These are phyloP conservation scores for Acipenser oxyrinchus DNA, from an alignment of 2,797 vertebrate genomes.

Conservation along the genomic window DNA sequence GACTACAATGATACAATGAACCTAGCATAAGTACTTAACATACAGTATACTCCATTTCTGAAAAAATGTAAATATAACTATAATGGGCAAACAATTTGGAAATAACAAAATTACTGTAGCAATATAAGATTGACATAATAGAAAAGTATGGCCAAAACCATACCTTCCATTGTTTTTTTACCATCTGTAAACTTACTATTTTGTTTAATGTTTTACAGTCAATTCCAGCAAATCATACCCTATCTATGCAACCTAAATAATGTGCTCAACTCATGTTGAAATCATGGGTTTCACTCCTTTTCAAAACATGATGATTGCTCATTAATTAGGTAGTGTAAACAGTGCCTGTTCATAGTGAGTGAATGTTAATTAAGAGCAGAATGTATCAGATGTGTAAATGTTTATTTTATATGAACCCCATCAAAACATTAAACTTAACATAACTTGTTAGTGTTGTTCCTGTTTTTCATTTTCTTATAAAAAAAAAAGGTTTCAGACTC, in stretches of 20 bases:
- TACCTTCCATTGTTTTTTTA: too few species aligned
- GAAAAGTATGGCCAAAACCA: too few species aligned
- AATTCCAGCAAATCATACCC: too few species aligned
- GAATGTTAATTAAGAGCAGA: not conserved
- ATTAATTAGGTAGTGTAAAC: not conserved
- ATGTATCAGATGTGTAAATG: not conserved
- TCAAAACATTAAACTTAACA: not conserved
- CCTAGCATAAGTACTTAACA: too few species aligned
- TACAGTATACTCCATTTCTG: too few species aligned
- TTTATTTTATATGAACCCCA: not conserved
- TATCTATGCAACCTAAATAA: too few species aligned
- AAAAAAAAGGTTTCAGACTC: conserved; percentile 39
- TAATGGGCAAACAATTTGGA: not conserved
- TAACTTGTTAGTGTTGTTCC: not conserved
- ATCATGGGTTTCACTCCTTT: not conserved
- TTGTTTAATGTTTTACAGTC: too few species aligned
- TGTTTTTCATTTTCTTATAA: conserved; percentile 15
- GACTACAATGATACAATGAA: too few species aligned
- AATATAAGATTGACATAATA: not conserved
- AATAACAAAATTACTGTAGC: not conserved
- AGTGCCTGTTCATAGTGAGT: not conserved
- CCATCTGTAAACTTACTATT: too few species aligned
- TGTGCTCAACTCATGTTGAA: too few species aligned
- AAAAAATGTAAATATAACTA: too few species aligned
- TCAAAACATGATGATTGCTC: not conserved